Percentiles rank a stretch among this genome's conserved stretches.
Evolutionary conservation across 2,113 vertebrate species (phyloP).

Genomic region (Cephalopholis sonnerati): DNA sequence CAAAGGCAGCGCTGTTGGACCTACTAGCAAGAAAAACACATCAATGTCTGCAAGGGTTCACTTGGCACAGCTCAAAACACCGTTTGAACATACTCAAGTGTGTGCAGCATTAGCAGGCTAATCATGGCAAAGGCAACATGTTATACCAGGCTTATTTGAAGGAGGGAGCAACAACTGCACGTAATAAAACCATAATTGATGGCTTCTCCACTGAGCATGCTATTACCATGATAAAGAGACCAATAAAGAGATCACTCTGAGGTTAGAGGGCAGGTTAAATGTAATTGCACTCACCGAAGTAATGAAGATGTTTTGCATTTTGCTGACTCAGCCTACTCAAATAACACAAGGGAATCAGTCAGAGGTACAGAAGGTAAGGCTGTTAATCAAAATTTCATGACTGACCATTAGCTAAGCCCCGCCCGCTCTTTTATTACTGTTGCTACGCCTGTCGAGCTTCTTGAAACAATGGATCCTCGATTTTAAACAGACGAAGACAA

Average conservation of each 20-base stretch:
- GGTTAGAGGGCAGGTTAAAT: slow-evolving; percentile 11
- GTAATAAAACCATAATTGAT: slow-evolving; percentile 42
- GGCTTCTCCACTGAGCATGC: slow-evolving; percentile 1
- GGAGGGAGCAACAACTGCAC: not conserved
- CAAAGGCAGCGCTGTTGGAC: slow-evolving; percentile 66
- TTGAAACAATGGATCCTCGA: too few species aligned
- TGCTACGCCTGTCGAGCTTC: not conserved
- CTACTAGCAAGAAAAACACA: slow-evolving; percentile 46
- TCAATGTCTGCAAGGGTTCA: slow-evolving; percentile 39
- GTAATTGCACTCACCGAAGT: slow-evolving; percentile 18
- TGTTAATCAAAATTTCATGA: not conserved
- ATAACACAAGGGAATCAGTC: not conserved
- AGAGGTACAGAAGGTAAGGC: not conserved
- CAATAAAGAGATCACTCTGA: slow-evolving; percentile 34
- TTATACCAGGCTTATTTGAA: slow-evolving; percentile 16
- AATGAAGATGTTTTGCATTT: slow-evolving; percentile 29
- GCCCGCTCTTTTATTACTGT: not conserved
- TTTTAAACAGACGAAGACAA: too few species aligned
- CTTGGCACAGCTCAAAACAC: slow-evolving; percentile 41
- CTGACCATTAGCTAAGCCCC: not conserved
- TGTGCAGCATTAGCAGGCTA: slow-evolving; percentile 34
- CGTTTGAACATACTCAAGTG: slow-evolving; percentile 28
- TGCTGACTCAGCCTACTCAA: not conserved
- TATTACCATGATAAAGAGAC: slow-evolving; percentile 45
- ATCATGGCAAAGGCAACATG: slow-evolving; percentile 31